These are phyloP conservation scores for Uloborus plumipes DNA, from an alignment of 2,888 invertebrate species.

Conservation along the genomic window DNA sequence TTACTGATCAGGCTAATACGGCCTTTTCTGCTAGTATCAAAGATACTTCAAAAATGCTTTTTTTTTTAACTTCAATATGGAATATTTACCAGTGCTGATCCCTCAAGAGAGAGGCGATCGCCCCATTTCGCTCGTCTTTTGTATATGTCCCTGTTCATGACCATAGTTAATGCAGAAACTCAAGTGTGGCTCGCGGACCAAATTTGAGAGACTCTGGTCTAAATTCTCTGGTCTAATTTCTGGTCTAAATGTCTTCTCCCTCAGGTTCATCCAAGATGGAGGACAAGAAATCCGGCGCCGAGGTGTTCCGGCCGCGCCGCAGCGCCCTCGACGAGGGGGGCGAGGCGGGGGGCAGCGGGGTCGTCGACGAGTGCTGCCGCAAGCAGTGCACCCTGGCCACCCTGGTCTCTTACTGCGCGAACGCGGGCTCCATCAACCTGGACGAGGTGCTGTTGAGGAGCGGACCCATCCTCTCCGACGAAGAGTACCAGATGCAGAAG, in stretches of 20 bases:
- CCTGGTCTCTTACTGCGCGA: conserved; percentile 47
- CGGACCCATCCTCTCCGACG: conserved; percentile 39
- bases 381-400: conserved; percentile 47
- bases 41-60: too few relatives aligned
- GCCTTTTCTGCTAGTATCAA: too few relatives aligned
- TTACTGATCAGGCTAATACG: too few relatives aligned
- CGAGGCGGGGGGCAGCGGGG: conserved; percentile 17
- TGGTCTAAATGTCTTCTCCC: neutral
- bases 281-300: conserved; percentile 12
- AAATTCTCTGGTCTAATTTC: too few relatives aligned
- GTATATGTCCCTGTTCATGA: too few relatives aligned
- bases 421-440: conserved; percentile 26
- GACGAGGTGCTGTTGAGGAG: conserved; percentile 30
- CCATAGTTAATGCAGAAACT: too few relatives aligned
- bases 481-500: conserved; percentile 42
- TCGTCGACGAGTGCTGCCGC: conserved; percentile 54
- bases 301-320: conserved; percentile 27
- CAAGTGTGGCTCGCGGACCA: too few relatives aligned
- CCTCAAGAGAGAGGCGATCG: too few relatives aligned
- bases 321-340: neutral
- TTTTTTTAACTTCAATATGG: too few relatives aligned
- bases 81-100: too few relatives aligned
- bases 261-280: conserved; percentile 8
- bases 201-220: too few relatives aligned
- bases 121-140: too few relatives aligned